These are phyloP conservation scores for Thripadectes ignobilis DNA, from an alignment of 2,797 vertebrate species.

Conservation along the genomic window DNA sequence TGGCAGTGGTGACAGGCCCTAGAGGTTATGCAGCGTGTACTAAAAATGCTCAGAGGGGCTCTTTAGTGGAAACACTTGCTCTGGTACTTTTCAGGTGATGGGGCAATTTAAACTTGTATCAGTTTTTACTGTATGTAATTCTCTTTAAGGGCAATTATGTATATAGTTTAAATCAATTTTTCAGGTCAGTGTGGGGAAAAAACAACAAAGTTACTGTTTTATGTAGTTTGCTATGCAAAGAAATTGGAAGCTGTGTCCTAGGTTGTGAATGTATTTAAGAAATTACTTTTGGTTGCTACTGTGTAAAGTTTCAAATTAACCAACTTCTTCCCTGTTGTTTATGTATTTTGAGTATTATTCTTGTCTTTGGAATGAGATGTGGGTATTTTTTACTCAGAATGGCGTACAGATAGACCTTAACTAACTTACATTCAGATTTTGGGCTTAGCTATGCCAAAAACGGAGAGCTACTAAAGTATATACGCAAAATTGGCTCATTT, in stretches of 20 bases:
- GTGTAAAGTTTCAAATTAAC: neutral
- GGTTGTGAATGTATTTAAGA: neutral
- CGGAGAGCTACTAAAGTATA: constrained; percentile 97
- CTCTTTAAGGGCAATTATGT: neutral
- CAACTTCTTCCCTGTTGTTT: neutral
- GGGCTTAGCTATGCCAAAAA: constrained; percentile 99
- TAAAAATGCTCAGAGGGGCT: neutral
- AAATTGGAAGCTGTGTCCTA: neutral
- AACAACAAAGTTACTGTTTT: neutral
- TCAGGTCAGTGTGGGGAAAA: neutral
- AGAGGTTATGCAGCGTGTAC: neutral
- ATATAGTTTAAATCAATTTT: neutral
- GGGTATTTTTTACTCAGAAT: neutral
- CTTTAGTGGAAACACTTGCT: neutral
- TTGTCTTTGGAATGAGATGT: neutral
- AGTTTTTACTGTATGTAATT: neutral
- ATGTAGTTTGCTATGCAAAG: neutral
- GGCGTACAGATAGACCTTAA: constrained; percentile 81
- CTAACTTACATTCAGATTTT: constrained; percentile 86
- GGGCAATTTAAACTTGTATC: neutral
- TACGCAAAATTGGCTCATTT: constrained; percentile 98
- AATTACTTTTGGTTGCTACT: neutral
- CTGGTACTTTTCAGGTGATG: neutral
- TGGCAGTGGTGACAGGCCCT: neutral
- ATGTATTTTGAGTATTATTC: neutral